Conservation (phyloP, 2,888 invertebrate genomes). For the Cephus rjabovi region DNA sequence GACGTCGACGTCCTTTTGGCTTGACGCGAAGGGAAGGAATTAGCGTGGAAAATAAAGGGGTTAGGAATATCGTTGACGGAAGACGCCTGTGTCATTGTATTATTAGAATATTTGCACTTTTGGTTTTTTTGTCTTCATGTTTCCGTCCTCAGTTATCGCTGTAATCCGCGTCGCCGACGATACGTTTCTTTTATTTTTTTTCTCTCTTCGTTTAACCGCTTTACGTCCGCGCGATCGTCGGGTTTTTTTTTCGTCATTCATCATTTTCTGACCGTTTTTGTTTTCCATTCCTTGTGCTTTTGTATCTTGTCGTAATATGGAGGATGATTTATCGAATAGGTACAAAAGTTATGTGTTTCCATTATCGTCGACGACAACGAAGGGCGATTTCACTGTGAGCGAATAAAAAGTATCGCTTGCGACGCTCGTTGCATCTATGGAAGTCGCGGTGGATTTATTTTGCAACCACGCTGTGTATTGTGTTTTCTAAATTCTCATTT, state of each 20-base stretch:
- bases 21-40: background rate
- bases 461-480: slow-evolving; percentile 48
- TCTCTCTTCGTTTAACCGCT: background rate
- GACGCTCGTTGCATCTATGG: background rate
- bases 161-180: background rate
- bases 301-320: background rate
- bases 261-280: background rate
- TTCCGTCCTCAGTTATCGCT: background rate
- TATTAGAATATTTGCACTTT: slow-evolving; percentile 14
- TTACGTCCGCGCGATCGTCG: background rate
- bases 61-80: background rate
- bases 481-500: slow-evolving; percentile 10
- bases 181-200: background rate
- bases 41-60: background rate
- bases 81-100: slow-evolving; percentile 2
- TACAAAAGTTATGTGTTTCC: background rate
- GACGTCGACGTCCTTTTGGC: background rate
- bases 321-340: background rate
- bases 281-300: background rate
- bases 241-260: background rate
- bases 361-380: background rate
- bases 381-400: background rate
- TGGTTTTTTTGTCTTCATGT: slow-evolving; percentile 1
- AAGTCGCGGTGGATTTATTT: slow-evolving; percentile 32
- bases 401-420: background rate